Conservation (phyloP, 2,888 invertebrate species). For the Tipula unca region DNA sequence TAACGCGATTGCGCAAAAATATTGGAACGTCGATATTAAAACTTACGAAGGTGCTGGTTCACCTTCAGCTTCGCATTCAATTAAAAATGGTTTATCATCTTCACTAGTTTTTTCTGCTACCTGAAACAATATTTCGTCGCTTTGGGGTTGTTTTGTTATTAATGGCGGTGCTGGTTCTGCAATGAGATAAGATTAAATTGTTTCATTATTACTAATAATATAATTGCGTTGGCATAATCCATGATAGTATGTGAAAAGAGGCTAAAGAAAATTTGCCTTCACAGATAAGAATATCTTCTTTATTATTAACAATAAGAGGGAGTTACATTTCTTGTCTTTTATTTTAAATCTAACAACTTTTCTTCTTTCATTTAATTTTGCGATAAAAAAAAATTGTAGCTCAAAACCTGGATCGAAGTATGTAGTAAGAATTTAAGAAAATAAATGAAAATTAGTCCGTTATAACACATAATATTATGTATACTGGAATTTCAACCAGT, state of each 20-base stretch:
- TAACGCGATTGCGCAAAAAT: background rate
- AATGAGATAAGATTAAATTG: background rate
- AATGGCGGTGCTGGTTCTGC: constrained; percentile 81
- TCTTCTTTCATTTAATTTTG: background rate
- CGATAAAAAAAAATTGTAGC: background rate
- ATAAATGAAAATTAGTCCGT: no score
- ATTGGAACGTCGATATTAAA: background rate
- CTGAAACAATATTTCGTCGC: constrained; percentile 85
- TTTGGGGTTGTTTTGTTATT: constrained; percentile 87
- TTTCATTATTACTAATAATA: background rate
- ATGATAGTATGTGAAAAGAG: background rate
- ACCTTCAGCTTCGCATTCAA: constrained; percentile 94
- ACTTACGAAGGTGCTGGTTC: constrained; percentile 89
- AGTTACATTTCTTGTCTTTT: background rate
- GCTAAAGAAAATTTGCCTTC: background rate
- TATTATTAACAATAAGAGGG: background rate
- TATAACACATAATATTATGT: no score
- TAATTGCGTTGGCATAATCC: background rate
- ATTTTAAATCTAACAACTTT: no score
- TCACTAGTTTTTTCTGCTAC: constrained; percentile 73
- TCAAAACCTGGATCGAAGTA: background rate
- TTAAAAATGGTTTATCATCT: constrained; percentile 87
- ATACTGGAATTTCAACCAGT: no score
- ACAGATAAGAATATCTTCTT: background rate
- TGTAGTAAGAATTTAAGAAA: no score